Percentiles rank a stretch among this genome's conserved stretches.
These are phyloP conservation scores for Synchiropus splendidus DNA, from an alignment of 2,113 vertebrate species.

Conservation along the genomic window DNA sequence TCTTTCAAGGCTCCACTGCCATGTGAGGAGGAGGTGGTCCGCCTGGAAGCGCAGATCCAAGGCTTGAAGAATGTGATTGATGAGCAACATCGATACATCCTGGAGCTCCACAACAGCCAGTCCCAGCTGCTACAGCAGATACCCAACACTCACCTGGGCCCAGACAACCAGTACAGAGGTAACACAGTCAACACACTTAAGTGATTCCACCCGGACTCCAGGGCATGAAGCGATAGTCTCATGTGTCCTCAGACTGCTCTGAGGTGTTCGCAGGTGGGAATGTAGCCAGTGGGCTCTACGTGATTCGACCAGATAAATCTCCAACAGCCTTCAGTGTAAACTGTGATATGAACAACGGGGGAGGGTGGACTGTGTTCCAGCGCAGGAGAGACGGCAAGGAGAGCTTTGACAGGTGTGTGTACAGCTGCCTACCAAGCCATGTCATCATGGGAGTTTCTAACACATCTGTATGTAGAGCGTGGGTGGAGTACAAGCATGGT, in stretches of 20 bases:
- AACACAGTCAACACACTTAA: not conserved
- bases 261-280: conserved; percentile 65
- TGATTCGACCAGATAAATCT: conserved; percentile 70
- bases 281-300: conserved; percentile 73
- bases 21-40: conserved; percentile 26
- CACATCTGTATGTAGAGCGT: conserved; percentile 30
- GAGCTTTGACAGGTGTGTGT: conserved; percentile 73
- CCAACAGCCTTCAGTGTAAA: conserved; percentile 54
- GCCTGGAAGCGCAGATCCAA: conserved; percentile 31
- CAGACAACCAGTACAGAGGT: conserved; percentile 37
- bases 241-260: conserved; percentile 35
- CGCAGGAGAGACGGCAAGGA: conserved; percentile 77
- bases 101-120: conserved; percentile 43
- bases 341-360: conserved; percentile 82
- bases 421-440: no score
- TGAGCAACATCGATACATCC: conserved; percentile 44
- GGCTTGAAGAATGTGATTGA: conserved; percentile 23
- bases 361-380: conserved; percentile 89
- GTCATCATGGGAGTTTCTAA: not conserved
- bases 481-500: conserved; percentile 54
- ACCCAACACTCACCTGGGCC: conserved; percentile 34
- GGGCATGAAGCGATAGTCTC: not conserved
- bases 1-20: conserved; percentile 34
- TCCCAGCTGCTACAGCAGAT: conserved; percentile 30
- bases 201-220: no score